These are phyloP conservation scores for Bubo blakistoni DNA, from an alignment of 2,113 vertebrate genomes.

Conservation along the genomic window DNA sequence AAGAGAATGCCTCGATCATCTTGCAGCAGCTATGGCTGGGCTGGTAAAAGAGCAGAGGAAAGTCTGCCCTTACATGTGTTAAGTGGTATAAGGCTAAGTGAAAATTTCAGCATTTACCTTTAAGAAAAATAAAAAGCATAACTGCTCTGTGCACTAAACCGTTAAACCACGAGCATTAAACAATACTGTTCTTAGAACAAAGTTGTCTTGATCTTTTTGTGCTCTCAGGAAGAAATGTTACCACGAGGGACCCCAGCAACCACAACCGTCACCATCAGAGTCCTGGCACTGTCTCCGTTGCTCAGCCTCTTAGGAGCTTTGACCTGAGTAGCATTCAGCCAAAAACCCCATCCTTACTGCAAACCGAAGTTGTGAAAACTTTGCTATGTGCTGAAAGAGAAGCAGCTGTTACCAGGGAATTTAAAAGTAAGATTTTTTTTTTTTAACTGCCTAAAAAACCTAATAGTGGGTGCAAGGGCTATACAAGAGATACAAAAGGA, in stretches of 20 bases:
- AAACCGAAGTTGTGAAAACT: background rate
- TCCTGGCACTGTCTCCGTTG: background rate
- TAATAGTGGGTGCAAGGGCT: background rate
- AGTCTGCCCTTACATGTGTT: background rate
- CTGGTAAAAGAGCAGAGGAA: background rate
- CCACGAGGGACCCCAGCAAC: background rate
- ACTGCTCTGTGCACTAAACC: background rate
- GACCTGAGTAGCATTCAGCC: background rate
- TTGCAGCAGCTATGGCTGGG: background rate
- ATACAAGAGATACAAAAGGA: background rate
- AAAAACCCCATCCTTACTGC: background rate
- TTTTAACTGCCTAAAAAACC: background rate
- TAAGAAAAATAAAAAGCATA: background rate
- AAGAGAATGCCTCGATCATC: background rate
- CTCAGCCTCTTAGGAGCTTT: background rate
- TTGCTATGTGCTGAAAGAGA: background rate
- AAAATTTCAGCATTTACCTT: background rate
- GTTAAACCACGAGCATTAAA: background rate
- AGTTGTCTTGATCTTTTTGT: background rate
- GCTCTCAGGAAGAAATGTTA: background rate
- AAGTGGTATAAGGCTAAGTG: background rate
- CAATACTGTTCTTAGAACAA: background rate
- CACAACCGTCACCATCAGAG: background rate
- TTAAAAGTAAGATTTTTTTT: background rate
- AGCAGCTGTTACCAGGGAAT: background rate